phyloP scores from a whole-genome alignment of 2,888 invertebrate genomes.

The Phyllotreta cruciferae region DNA sequence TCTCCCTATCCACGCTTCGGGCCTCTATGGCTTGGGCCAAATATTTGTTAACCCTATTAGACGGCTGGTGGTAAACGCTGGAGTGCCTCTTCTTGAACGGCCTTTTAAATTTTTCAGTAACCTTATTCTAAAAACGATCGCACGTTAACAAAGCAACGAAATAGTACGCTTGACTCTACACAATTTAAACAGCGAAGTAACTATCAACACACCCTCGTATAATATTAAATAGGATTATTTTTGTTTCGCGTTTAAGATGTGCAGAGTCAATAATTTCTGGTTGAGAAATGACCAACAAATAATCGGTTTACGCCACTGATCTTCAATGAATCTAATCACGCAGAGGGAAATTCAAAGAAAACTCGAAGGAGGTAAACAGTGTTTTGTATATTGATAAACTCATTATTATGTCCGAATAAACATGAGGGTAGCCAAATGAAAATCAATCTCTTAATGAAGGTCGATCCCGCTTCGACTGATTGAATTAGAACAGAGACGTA shows the following conservation, averaged over 20 bases:
- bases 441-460: slow-evolving; percentile 7
- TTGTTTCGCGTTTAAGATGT: too few species aligned
- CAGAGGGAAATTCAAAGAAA: too few species aligned
- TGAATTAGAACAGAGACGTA: slow-evolving; percentile 1
- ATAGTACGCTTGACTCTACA: background rate
- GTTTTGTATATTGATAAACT: too few species aligned
- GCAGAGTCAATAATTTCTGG: too few species aligned
- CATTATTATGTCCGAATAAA: too few species aligned
- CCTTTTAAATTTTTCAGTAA: slow-evolving; percentile 86
- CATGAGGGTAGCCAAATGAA: slow-evolving; percentile 7
- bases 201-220: background rate
- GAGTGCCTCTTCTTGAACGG: slow-evolving; percentile 89
- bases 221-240: too few species aligned
- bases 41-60: slow-evolving; percentile 91
- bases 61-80: slow-evolving; percentile 86
- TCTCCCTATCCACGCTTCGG: slow-evolving; percentile 87
- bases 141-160: background rate
- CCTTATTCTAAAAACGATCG: slow-evolving; percentile 73
- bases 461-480: background rate
- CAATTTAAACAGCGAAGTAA: background rate
- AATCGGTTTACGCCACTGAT: too few species aligned
- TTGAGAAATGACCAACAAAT: too few species aligned
- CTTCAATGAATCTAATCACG: too few species aligned
- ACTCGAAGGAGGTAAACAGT: too few species aligned
- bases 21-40: slow-evolving; percentile 91